Evolutionary conservation across 2,888 invertebrate genomes (phyloP).

Genomic region (Galerucella nymphaeae): DNA sequence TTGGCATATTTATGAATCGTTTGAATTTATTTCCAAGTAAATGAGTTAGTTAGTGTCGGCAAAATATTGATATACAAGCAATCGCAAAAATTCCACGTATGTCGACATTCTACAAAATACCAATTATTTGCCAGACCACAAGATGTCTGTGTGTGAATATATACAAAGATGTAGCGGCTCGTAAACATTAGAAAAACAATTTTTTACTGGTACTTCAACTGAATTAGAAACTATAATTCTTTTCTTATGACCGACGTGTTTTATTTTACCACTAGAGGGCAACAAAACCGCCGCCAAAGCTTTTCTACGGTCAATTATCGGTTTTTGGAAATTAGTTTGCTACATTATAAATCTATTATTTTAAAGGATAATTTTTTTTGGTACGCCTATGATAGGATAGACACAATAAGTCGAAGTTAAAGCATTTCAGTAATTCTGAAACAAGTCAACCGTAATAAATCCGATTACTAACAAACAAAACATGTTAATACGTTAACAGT

Average conservation of each 20-base stretch:
- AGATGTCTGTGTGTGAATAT: slow-evolving; percentile 26
- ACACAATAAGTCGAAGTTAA: slow-evolving; percentile 7
- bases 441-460: slow-evolving; percentile 34
- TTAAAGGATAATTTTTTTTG: neutral
- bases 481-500: slow-evolving; percentile 36
- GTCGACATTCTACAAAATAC: slow-evolving; percentile 3
- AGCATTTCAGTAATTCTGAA: slow-evolving; percentile 10
- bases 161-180: slow-evolving; percentile 41
- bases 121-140: slow-evolving; percentile 8
- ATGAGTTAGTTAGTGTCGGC: neutral
- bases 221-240: slow-evolving; percentile 44
- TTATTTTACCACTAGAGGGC: slow-evolving; percentile 52
- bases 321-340: slow-evolving; percentile 36
- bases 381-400: neutral
- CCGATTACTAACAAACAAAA: slow-evolving; percentile 32
- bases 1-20: no score
- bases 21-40: no score
- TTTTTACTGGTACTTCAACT: slow-evolving; percentile 34
- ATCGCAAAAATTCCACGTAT: neutral
- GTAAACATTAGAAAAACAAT: slow-evolving; percentile 35
- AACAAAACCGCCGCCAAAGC: slow-evolving; percentile 59
- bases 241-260: slow-evolving; percentile 47
- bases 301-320: slow-evolving; percentile 62
- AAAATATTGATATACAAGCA: neutral
- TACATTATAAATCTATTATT: neutral